Percentiles rank a stretch among this genome's conserved stretches.
Conservation (phyloP, 2,113 vertebrate species). For the Catagonus wagneri region DNA sequence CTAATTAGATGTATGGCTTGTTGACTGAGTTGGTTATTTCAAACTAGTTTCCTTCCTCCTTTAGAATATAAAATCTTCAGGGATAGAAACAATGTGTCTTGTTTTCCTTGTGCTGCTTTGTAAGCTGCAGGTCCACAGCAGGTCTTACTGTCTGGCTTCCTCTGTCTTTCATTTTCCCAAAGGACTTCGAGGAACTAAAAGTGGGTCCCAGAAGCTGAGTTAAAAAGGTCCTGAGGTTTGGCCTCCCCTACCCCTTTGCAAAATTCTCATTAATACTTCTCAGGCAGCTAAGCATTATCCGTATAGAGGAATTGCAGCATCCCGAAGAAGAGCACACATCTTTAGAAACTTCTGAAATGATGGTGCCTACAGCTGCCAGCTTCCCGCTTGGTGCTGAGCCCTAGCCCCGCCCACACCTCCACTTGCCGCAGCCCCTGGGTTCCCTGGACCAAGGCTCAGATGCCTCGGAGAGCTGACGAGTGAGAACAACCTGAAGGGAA, state of each 20-base stretch:
- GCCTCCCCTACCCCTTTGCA: not conserved
- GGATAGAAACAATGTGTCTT: not conserved
- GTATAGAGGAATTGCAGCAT: not conserved
- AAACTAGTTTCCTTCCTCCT: constrained; percentile 34
- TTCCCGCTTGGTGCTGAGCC: not conserved
- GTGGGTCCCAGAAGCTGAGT: not conserved
- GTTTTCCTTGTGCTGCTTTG: not conserved
- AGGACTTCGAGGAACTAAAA: not conserved
- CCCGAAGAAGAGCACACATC: not conserved
- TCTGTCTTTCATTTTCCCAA: constrained; percentile 15
- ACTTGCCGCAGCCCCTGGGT: not conserved
- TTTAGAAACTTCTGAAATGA: constrained; percentile 2
- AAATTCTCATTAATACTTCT: constrained; percentile 31
- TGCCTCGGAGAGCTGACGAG: not conserved
- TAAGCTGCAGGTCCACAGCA: not conserved
- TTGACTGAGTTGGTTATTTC: constrained; percentile 24
- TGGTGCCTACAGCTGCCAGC: not conserved
- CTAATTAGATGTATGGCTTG: not conserved
- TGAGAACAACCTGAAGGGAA: not conserved
- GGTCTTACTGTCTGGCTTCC: not conserved
- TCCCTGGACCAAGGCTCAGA: not conserved
- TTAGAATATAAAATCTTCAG: constrained; percentile 18
- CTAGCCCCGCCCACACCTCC: no score
- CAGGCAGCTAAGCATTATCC: not conserved
- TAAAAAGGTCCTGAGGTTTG: not conserved